Evolutionary conservation across 2,888 invertebrate species (phyloP), one percentile per base, ranked within the genome.

Genomic region (Odontocerum albicorne): DNA sequence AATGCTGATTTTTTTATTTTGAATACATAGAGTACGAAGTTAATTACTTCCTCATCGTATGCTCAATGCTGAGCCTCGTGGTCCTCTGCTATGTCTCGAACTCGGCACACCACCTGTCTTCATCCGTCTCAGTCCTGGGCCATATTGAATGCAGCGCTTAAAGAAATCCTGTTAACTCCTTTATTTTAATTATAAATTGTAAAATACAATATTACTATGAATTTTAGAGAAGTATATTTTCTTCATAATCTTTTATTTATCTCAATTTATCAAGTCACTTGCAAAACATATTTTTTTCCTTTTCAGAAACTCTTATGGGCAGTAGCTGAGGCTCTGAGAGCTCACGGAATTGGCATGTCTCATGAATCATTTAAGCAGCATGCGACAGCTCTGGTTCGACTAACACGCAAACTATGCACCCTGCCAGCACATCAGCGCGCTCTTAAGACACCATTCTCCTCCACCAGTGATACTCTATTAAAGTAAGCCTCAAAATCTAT

Each of bases 241-340:
- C 13, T n/a, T n/a, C 32, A 3, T 13, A 49, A 10, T 42, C 20
- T 1, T 8, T 7, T 38, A 38, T 42, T 42, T 10, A 42, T 7
- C 16, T 42, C 21, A 27, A 12, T 12, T 43, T 21, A 15, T 12
- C n/a, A n/a, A n/a, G n/a, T n/a, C n/a, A n/a, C n/a, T n/a, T 43
- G n/a, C n/a, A n/a, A n/a, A n/a, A n/a, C n/a, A n/a, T n/a, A 36
- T 17, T 22, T n/a, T 53, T 42, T 43, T n/a, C n/a, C n/a, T n/a
- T n/a, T n/a, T n/a, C 68, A 87, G 88, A 91, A 91, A 79, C 74
- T 91, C 19, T 72, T 90, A 13, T 90, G 90, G 90, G 90, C 90
- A 0, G 88, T 90, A 3, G 85, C 89, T 2, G 86, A 88, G 65
- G 87, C 90, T 0, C 72, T 91, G 13, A 82, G 88, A 36, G 75